Base-by-base conservation (phyloP, 2,888 invertebrate genomes). In the Hoplodrina ambigua region DNA sequence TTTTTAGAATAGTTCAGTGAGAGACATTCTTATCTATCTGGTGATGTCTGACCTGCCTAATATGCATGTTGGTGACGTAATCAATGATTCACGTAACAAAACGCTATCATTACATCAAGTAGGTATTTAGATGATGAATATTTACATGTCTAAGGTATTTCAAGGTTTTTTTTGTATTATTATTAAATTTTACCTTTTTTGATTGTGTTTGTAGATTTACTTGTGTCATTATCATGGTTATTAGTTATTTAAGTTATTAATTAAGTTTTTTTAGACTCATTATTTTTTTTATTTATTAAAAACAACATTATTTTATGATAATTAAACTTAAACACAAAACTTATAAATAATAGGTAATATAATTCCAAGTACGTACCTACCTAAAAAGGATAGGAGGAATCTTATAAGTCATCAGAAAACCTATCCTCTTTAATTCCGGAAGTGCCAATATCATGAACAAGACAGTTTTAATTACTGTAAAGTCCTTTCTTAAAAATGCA, bases 41-140 rank as follows among this genome's bases (percentile, higher is more conserved):
- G 0, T n/a, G 2, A 33, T 55, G 17, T 25, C 20, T 33, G 44
- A 46, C 11, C 7, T 58, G 33, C 20, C 19, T 44, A n/a, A 56
- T 67, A 49, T 52, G 37, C 56, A 65, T 59, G n/a, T 15, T n/a
- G 41, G 53, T 83, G 83, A 73, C 64, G 73, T 76, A 52, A 76
- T 62, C n/a, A 57, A 61, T 83, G 66, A 76, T 62, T 81, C 56
- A 50, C 19, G 10, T 44, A 11, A 10, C 33, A n/a, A 30, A n/a
- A 30, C 8, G 17, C 25, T 52, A 20, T 30, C 11, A 25, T 20
- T 37, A 54, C 1, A 33, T 49, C 5, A 20, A 57, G 57, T 41
- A 41, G 41, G 41, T 52, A 52, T 46, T 49, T 70, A 15, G 15
- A 60, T 3, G 20, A 49, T 44, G n/a, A 62, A 20, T 25, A 71